Base-by-base conservation (phyloP, 2,797 vertebrate genomes). In the Girardinus metallicus region DNA sequence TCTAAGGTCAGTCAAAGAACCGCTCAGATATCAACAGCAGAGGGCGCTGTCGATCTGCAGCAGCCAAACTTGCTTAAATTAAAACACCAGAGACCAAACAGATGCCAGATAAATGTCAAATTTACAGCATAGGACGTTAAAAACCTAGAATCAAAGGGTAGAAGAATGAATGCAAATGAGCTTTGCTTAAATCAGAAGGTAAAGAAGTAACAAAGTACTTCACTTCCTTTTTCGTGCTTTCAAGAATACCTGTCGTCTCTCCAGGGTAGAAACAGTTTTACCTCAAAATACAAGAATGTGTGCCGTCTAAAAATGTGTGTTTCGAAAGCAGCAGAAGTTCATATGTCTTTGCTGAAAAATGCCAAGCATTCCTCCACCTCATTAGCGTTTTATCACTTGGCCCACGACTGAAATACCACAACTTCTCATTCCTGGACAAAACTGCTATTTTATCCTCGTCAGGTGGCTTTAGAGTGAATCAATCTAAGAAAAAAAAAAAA, bases 401-500 rank as follows among this genome's bases (percentile, higher is more conserved):
- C 84, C 74, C 47, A 29, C 47, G 57, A 73, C 85, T 91, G 84
- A 90, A 90, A 91, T 74, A 79, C 9, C 55, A 75, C 75, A 76
- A 76, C 81, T 81, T 86, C 78, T 87, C 16, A 75, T 73, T 82
- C 74, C 73, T 60, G 78, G 77, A 95, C 93, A 96, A 94, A 95
- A 92, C 81, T 84, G 83, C 89, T 89, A 92, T 94, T 95, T 95
- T 93, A 92, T 92, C 85, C 86, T 77, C 77, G 82, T 89, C 78
- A 71, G 91, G 91, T 89, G 89, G 90, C 88, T 91, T 89, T 79
- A 92, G 92, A 93, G 93, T 94, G 85, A 91, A 94, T 83, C 78
- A 91, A 94, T 83, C 78, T 83, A 78, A 11, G 47, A 49, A 51
- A 74, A 49, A 51, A 51, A 21, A 90, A 90, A 82, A 91, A 71